Conservation (phyloP, 1,140 invertebrate species). For the Drosophila punjabiensis region DNA sequence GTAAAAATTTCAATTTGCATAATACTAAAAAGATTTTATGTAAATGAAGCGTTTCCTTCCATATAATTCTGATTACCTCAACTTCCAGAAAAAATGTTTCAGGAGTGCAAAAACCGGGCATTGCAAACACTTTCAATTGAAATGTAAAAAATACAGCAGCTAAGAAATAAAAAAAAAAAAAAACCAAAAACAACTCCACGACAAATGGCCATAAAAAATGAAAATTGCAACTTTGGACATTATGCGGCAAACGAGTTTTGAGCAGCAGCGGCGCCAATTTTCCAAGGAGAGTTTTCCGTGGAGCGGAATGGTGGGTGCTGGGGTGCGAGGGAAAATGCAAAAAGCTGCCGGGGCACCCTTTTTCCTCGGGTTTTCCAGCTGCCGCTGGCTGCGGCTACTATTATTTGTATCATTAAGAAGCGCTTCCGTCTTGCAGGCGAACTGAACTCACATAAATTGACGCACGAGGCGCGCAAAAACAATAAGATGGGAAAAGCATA, state of each 20-base stretch:
- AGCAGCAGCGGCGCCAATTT: conserved; percentile 46
- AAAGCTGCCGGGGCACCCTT: conserved; percentile 31
- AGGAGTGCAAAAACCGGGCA: conserved; percentile 4
- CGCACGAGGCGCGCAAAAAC: conserved; percentile 64
- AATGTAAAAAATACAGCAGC: conserved; percentile 17
- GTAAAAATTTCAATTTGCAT: background rate
- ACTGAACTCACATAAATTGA: conserved; percentile 62
- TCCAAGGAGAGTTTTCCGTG: conserved; percentile 26
- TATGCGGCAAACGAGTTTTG: conserved; percentile 71
- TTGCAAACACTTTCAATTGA: conserved; percentile 59
- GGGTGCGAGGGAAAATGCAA: conserved; percentile 19
- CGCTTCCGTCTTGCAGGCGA: conserved; percentile 61
- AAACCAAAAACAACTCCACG: conserved; percentile 32
- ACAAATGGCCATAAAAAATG: conserved; percentile 66
- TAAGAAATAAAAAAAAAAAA: background rate
- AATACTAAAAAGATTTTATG: conserved; percentile 6
- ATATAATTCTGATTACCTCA: conserved; percentile 67
- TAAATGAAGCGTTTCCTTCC: conserved; percentile 28
- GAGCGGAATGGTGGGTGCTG: background rate
- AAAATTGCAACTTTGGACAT: conserved; percentile 75
- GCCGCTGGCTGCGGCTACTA: conserved; percentile 22
- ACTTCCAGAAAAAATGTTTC: conserved; percentile 24
- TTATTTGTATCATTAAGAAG: conserved; percentile 67
- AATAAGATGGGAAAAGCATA: conserved; percentile 68
- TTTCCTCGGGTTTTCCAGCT: conserved; percentile 37